Percentiles rank a stretch among this genome's conserved stretches.
Evolutionary conservation across 2,797 vertebrate genomes (phyloP).

Genomic region (Morus bassanus): DNA sequence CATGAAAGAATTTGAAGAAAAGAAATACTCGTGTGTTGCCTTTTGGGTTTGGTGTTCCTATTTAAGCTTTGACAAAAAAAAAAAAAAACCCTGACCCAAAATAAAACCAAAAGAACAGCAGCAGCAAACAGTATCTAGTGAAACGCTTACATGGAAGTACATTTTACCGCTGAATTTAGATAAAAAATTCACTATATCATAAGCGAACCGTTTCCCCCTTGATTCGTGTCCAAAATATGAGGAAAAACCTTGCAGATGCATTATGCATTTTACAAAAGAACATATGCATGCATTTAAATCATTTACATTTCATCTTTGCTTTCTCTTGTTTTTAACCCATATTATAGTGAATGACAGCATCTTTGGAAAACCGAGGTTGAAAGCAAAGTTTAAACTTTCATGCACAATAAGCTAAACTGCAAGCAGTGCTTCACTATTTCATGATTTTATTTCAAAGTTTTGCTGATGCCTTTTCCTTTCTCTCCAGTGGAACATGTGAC

Average conservation of each 20-base stretch:
- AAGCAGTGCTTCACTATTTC: constrained; percentile 13
- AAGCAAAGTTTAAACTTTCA: constrained; percentile 66
- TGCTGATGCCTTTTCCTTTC: not conserved
- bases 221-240: constrained; percentile 67
- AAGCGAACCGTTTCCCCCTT: constrained; percentile 58
- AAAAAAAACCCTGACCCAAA: not conserved
- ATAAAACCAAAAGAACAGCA: not conserved
- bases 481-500: not conserved
- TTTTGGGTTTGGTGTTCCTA: not conserved
- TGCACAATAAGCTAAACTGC: constrained; percentile 50
- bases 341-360: not conserved
- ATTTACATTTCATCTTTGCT: constrained; percentile 68
- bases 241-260: constrained; percentile 57
- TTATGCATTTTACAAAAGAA: constrained; percentile 71
- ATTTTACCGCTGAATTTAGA: constrained; percentile 20
- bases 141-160: not conserved
- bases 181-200: constrained; percentile 64
- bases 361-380: constrained; percentile 53
- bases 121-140: not conserved
- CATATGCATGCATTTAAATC: constrained; percentile 66
- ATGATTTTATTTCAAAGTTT: constrained; percentile 47
- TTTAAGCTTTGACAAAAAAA: not conserved
- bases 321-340: constrained; percentile 61
- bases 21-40: not conserved
- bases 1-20: not conserved